Conservation (phyloP, 2,113 vertebrate genomes). For the Theropithecus gelada region DNA sequence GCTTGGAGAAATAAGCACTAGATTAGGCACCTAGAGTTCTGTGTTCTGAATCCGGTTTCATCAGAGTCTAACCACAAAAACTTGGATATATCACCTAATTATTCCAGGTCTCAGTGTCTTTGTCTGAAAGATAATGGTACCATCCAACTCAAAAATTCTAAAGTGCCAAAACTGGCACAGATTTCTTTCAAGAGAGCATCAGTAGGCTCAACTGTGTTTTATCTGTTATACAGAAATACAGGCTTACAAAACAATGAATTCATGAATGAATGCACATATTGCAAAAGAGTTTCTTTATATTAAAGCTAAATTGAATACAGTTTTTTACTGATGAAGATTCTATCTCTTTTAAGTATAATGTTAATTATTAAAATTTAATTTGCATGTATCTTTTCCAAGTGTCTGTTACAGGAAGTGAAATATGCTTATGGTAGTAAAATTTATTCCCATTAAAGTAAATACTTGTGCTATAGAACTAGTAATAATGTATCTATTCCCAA, state of each 20-base stretch:
- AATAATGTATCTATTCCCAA: neutral
- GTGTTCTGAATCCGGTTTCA: neutral
- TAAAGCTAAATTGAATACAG: neutral
- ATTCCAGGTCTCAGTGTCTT: neutral
- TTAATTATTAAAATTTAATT: constrained; percentile 27
- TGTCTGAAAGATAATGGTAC: neutral
- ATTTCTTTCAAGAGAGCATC: neutral
- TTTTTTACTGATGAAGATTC: neutral
- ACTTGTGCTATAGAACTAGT: neutral
- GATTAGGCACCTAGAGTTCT: neutral
- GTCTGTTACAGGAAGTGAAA: neutral
- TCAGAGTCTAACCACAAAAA: neutral
- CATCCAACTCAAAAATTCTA: neutral
- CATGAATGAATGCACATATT: neutral
- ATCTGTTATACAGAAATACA: neutral
- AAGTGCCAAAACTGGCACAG: neutral
- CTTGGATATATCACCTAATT: neutral
- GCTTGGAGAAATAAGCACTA: neutral
- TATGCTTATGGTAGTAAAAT: neutral
- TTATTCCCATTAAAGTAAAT: neutral
- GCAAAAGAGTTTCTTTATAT: neutral
- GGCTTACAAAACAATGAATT: neutral
- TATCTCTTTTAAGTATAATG: neutral
- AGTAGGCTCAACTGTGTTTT: neutral
- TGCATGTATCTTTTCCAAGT: neutral